Evolutionary conservation across 1,140 invertebrate genomes (phyloP), one percentile per base, ranked within the genome.

Genomic region (Psix sp.): DNA sequence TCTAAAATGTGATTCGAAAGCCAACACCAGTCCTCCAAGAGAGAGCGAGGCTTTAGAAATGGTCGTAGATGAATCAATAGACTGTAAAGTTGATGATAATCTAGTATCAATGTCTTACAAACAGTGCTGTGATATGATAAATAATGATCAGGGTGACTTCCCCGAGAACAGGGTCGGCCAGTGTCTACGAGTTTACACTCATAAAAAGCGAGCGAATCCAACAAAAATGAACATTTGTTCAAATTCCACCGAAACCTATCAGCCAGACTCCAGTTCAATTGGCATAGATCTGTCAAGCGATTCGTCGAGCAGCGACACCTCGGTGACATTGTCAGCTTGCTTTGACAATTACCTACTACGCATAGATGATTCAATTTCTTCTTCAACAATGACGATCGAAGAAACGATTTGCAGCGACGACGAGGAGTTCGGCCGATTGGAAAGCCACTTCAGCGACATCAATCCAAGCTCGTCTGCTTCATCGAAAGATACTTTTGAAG

Each of bases 271-370:
- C 5, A 70, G 79, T 11, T 76, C 82, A 0, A 71, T 80, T 33
- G 76, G 78, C 15, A 86, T 87, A 63, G 85, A 87, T 75, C 67
- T 87, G 40, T 42, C 77, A 35, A 77, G 83, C 1, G 82, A 86
- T n/a, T 76, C 79, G 9, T 77, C 78, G 18, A 73, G 59, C 31
- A 71, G 79, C 15, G 77, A 82, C 31, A 43, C 81, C 16, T 80
- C 83, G 15, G 74, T 86, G 13, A 85, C 81, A 40, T 57, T 86
- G 6, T 60, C 79, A 49, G 71, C 81, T 0, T 79, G 79, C 2
- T 40, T 86, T 3, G 82, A 86, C n/a, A 31, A 71, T 21, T 84
- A 84, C 48, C 77, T 81, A 33, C 72, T 83, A 40, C 82, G 85
- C 10, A 82, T 75, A 18, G 71, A 66, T 1, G 83, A 86, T n/a